These are phyloP conservation scores for Catostylus mosaicus DNA, from an alignment of 30 jellyfish, hydroid and myxozoan species.

Conservation along the genomic window DNA sequence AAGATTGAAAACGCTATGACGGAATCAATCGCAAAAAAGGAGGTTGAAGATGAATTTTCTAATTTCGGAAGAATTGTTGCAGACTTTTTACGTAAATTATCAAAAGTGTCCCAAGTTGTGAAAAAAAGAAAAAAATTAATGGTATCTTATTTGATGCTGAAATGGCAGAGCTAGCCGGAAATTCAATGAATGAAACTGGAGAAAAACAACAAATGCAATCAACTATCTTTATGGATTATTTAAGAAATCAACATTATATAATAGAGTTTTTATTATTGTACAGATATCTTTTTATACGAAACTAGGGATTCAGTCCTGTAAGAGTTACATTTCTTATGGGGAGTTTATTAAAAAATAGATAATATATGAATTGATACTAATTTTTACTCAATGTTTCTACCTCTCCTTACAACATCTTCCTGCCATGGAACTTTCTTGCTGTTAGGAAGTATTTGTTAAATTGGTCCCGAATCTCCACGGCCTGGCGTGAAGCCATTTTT, in stretches of 20 bases:
- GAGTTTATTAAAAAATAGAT: too few relatives aligned
- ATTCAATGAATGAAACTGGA: too few relatives aligned
- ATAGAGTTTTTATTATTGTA: too few relatives aligned
- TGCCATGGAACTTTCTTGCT: not conserved
- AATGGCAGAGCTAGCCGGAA: too few relatives aligned
- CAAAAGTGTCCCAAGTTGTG: slow-evolving; percentile 9
- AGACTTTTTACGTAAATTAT: slow-evolving; percentile 3
- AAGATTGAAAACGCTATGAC: not conserved
- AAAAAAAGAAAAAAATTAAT: slow-evolving; percentile 24
- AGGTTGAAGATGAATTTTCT: slow-evolving; percentile 28
- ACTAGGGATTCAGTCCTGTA: too few relatives aligned
- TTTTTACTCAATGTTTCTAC: not conserved
- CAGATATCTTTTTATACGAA: too few relatives aligned
- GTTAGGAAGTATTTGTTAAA: not conserved
- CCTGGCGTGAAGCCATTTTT: not conserved
- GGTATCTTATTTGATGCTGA: slow-evolving; percentile 28
- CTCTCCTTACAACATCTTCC: not conserved
- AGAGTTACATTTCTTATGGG: too few relatives aligned
- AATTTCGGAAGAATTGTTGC: slow-evolving; percentile 22
- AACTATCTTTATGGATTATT: too few relatives aligned
- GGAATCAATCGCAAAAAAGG: not conserved
- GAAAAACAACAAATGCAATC: too few relatives aligned
- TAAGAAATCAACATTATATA: too few relatives aligned
- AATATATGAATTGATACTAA: too few relatives aligned
- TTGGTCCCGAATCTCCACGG: not conserved